Percentiles rank a stretch among this genome's conserved stretches.
Conservation (phyloP, 2,888 invertebrate genomes). For the Cataglyphis altisquamis region DNA sequence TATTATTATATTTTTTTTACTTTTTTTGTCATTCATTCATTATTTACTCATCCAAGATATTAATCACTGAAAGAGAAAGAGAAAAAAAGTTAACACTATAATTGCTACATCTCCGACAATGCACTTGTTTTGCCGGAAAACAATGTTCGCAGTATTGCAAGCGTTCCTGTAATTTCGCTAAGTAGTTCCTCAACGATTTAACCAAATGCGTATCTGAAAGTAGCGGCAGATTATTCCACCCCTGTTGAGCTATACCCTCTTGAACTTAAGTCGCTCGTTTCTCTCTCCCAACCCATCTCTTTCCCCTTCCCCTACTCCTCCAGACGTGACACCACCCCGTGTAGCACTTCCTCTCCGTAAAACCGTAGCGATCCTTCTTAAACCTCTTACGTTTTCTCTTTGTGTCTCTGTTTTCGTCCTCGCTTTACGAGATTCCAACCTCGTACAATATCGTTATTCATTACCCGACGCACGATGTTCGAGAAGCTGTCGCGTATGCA, state of each 20-base stretch:
- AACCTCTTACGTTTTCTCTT: conserved; percentile 61
- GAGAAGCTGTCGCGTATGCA: conserved; percentile 29
- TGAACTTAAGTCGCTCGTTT: conserved; percentile 72
- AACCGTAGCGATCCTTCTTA: conserved; percentile 65
- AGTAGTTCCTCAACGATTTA: conserved; percentile 70
- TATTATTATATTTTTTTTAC: not conserved
- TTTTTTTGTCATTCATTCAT: not conserved
- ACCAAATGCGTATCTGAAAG: conserved; percentile 70
- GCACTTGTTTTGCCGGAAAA: conserved; percentile 24
- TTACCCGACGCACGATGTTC: conserved; percentile 49
- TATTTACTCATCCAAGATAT: not conserved
- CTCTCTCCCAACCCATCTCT: conserved; percentile 56
- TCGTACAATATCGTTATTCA: conserved; percentile 62
- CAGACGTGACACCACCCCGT: conserved; percentile 59
- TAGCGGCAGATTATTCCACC: conserved; percentile 68
- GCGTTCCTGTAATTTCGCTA: conserved; percentile 63
- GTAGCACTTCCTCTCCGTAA: conserved; percentile 52
- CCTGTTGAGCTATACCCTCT: conserved; percentile 65
- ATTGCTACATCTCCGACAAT: not conserved
- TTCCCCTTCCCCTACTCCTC: not conserved
- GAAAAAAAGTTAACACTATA: not conserved
- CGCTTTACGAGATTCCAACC: not conserved
- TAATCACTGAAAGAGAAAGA: not conserved
- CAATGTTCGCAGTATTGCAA: conserved; percentile 23
- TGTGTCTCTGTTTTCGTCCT: not conserved